Evolutionary conservation across 2,888 invertebrate species (phyloP).

Genomic region (Himalopsyche kuldschensis): DNA sequence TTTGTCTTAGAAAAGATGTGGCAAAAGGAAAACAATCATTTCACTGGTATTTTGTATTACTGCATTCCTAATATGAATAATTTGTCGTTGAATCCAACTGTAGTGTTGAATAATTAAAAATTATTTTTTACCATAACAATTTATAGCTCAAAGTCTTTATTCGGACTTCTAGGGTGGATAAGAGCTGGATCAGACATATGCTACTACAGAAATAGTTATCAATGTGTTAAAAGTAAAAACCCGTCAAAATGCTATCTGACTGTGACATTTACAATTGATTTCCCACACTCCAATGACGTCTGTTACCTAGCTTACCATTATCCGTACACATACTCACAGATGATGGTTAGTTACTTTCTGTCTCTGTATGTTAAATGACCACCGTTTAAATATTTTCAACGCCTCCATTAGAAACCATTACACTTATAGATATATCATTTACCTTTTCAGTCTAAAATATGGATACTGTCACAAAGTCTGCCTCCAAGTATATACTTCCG

Average conservation of each 20-base stretch:
- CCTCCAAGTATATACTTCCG: conserved; percentile 62
- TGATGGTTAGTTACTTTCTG: conserved; percentile 60
- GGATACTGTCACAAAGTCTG: conserved; percentile 59
- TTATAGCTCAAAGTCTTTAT: background rate
- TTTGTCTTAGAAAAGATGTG: too few relatives aligned
- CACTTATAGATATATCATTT: conserved; percentile 13
- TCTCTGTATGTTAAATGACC: background rate
- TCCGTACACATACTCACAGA: conserved; percentile 79
- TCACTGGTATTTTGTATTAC: too few relatives aligned
- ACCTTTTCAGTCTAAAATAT: conserved; percentile 61
- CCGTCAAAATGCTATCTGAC: conserved; percentile 69
- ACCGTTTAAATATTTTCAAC: background rate
- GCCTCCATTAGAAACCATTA: background rate
- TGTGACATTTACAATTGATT: conserved; percentile 75
- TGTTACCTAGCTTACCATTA: conserved; percentile 87
- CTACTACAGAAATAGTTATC: conserved; percentile 79
- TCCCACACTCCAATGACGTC: conserved; percentile 74
- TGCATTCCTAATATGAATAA: too few relatives aligned
- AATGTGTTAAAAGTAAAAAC: conserved; percentile 59
- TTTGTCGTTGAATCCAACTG: too few relatives aligned
- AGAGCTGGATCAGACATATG: conserved; percentile 76
- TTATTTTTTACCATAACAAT: too few relatives aligned
- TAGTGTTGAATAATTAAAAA: too few relatives aligned
- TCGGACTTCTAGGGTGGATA: conserved; percentile 62
- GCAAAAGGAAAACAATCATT: too few relatives aligned